Percentiles rank a stretch among this genome's conserved stretches.
Conservation (phyloP, 2,113 vertebrate species). For the Triplophysa dalaica region DNA sequence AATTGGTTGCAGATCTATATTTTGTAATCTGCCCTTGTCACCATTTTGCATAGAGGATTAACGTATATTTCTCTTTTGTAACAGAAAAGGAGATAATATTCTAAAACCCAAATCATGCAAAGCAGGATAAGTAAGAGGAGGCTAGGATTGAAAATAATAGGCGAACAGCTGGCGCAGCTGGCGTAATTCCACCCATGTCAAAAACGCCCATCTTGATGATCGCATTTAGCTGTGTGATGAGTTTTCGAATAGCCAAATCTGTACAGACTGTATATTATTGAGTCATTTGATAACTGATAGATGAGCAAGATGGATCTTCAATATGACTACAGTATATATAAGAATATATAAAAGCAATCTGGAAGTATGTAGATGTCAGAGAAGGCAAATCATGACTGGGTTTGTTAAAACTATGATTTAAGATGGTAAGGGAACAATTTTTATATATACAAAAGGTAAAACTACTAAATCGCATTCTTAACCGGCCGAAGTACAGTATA, state of each 20-base stretch:
- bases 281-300: neutral
- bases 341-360: constrained; percentile 7
- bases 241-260: constrained; percentile 24
- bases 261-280: neutral
- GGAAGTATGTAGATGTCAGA: neutral
- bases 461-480: no score
- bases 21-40: neutral
- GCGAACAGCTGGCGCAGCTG: constrained; percentile 27
- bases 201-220: constrained; percentile 10
- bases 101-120: constrained; percentile 43
- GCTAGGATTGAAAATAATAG: constrained; percentile 24
- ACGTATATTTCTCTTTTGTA: neutral
- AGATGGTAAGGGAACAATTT: no score
- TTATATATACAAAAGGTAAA: no score
- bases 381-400: neutral
- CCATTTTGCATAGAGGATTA: neutral
- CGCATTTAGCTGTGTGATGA: neutral
- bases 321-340: neutral
- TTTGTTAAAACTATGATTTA: no score
- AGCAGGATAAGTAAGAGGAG: constrained; percentile 7
- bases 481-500: no score
- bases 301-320: neutral
- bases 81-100: neutral
- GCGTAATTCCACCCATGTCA: constrained; percentile 18
- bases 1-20: neutral